Conservation (phyloP, 2,888 invertebrate genomes). For the Ochropleura leucogaster region DNA sequence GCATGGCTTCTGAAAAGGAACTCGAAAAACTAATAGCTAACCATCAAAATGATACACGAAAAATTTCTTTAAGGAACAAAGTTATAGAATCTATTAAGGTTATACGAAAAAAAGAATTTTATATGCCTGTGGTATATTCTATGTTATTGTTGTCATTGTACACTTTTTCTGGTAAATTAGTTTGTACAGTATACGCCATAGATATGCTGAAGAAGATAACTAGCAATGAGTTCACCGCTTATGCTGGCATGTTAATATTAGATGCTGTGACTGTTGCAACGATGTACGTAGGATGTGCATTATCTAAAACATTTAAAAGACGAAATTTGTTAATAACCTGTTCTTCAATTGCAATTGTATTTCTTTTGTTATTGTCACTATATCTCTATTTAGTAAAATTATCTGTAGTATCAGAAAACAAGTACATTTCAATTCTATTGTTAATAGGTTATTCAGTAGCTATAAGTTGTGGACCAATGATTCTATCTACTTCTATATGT, state of each 20-base stretch:
- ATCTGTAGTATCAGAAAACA: slow-evolving; percentile 31
- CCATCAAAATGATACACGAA: slow-evolving; percentile 22
- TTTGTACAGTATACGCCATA: slow-evolving; percentile 66
- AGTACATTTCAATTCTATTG: slow-evolving; percentile 37
- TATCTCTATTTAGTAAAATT: slow-evolving; percentile 47
- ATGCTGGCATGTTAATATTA: slow-evolving; percentile 72
- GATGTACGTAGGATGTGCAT: slow-evolving; percentile 69
- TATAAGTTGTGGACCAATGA: slow-evolving; percentile 74
- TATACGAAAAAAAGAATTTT: slow-evolving; percentile 34
- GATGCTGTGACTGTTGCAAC: slow-evolving; percentile 70
- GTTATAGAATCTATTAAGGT: slow-evolving; percentile 1
- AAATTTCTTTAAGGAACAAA: slow-evolving; percentile 11
- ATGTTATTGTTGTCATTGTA: slow-evolving; percentile 30
- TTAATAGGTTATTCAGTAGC: slow-evolving; percentile 43
- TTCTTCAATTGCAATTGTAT: slow-evolving; percentile 61
- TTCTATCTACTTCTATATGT: slow-evolving; percentile 64
- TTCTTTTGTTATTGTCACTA: slow-evolving; percentile 45
- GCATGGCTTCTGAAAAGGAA: slow-evolving; percentile 50
- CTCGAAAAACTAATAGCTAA: slow-evolving; percentile 37
- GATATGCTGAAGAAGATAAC: slow-evolving; percentile 71
- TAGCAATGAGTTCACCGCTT: slow-evolving; percentile 63
- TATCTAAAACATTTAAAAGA: slow-evolving; percentile 63
- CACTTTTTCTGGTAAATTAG: slow-evolving; percentile 49
- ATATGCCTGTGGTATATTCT: slow-evolving; percentile 35
- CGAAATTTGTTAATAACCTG: slow-evolving; percentile 63